Evolutionary conservation across 2,797 vertebrate species (phyloP).

Genomic region (Martes flavigula): DNA sequence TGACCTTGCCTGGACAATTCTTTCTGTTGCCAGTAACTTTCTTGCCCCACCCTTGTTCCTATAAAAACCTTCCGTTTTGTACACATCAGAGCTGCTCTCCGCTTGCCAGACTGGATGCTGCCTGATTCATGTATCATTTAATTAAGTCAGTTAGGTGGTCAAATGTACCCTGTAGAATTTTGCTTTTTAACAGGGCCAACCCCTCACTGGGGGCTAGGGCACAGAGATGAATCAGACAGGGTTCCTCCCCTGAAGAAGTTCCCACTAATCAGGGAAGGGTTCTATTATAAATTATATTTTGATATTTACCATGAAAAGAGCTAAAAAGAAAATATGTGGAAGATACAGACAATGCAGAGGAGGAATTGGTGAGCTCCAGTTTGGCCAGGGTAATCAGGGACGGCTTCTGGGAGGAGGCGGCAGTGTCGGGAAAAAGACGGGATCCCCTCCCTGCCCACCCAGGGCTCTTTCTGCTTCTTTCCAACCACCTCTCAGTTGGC

Average conservation of each 20-base stretch:
- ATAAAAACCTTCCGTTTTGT: not conserved
- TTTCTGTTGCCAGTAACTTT: not conserved
- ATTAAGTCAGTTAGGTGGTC: not conserved
- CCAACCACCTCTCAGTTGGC: not conserved
- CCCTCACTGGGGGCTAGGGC: rapidly evolving
- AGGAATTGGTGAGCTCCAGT: not conserved
- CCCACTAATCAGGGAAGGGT: not conserved
- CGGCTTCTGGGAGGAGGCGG: not conserved
- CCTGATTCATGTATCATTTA: not conserved
- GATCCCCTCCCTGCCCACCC: not conserved
- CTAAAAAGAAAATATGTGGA: not conserved
- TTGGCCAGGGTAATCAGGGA: not conserved
- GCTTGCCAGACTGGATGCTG: not conserved
- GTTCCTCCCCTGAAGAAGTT: not conserved
- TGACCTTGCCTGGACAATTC: not conserved
- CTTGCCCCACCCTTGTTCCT: not conserved
- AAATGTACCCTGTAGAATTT: not conserved
- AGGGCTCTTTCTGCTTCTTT: not conserved
- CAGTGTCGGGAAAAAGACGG: not conserved
- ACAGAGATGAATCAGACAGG: not conserved
- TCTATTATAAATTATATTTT: not conserved
- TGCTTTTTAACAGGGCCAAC: not conserved
- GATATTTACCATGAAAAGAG: not conserved
- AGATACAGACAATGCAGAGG: not conserved
- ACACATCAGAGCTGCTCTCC: not conserved